phyloP scores from a whole-genome alignment of 2,797 vertebrate species.

The Mallotus villosus region DNA sequence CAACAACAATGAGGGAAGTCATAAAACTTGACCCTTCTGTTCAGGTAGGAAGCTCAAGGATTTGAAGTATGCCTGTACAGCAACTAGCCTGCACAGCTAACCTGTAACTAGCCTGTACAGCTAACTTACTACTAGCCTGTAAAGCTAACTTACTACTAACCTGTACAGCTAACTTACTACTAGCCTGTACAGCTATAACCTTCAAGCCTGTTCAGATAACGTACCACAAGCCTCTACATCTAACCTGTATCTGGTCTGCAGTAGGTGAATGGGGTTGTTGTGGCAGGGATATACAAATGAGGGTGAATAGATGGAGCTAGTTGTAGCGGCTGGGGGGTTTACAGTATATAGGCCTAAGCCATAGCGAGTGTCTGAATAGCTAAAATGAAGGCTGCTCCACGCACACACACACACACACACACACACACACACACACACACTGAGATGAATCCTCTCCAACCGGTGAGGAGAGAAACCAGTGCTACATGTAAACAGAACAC shows the following conservation, averaged over 20 bases:
- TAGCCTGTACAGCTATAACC: not conserved
- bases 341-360: constrained; percentile 48
- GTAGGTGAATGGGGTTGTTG: not conserved
- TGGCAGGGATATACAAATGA: constrained; percentile 12
- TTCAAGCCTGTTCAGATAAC: not conserved
- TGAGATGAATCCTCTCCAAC: not conserved
- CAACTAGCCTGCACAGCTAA: not conserved
- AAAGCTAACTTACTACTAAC: constrained; percentile 14
- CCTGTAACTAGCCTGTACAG: not conserved
- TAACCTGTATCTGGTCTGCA: not conserved
- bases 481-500: constrained; percentile 51
- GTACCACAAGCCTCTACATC: not conserved
- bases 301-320: constrained; percentile 44
- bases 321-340: constrained; percentile 22
- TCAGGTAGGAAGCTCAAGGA: constrained; percentile 57
- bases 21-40: constrained; percentile 5
- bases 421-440: not conserved
- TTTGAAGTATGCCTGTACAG: constrained; percentile 21
- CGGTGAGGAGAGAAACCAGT: not conserved
- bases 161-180: constrained; percentile 19
- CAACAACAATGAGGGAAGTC: constrained; percentile 39
- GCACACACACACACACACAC: not conserved
- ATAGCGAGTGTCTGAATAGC: constrained; percentile 46
- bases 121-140: constrained; percentile 3
- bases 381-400: constrained; percentile 50